Evolutionary conservation across 2,888 invertebrate species (phyloP), one percentile per base, ranked within the genome.

Genomic region (Epirrhoe tristata): DNA sequence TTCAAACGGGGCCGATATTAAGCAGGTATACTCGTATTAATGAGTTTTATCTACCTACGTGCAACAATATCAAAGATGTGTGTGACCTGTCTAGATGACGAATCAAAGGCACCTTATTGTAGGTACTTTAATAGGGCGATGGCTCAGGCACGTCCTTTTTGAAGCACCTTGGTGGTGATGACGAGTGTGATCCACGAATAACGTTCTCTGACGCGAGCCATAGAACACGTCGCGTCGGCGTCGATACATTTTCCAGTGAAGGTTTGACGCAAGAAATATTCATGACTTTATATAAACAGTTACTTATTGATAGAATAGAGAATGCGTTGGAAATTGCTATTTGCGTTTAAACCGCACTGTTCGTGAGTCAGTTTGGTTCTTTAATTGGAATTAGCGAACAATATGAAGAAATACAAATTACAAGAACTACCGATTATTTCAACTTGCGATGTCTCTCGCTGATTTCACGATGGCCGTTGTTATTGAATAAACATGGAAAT

Each of bases 231-330:
- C 74, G 77, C 14, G 50, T 54, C 74, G 77, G 75, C 79, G 80
- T 82, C 81, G 80, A 80, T 84, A 84, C 79, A 81, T 79, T 82
- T 82, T 80, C 80, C 79, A 74, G 71, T 75, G 79, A 80, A 81
- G 76, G 78, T 85, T 89, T 89, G 88, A 90, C 89, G 90, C 79
- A 89, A 84, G 82, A 81, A 82, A 85, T 82, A 81, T 82, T 87
- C 87, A 88, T 85, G 85, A 85, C 81, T 86, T 77, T 81, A 82
- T 58, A 84, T 80, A 83, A 81, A 84, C 80, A 79, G 70, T 74
- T 74, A 77, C 74, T 66, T 71, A 74, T 68, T 58, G 70, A 63
- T 66, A 59, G 67, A 70, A 72, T 73, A 75, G 71, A 70, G 71
- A 66, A 73, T 70, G 64, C 63, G 71, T 68, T 66, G 67, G 72